Percentiles rank a stretch among this genome's conserved stretches.
These are phyloP conservation scores for Caenorhabditis remanei DNA, from an alignment of 1,140 invertebrate genomes.

Conservation along the genomic window DNA sequence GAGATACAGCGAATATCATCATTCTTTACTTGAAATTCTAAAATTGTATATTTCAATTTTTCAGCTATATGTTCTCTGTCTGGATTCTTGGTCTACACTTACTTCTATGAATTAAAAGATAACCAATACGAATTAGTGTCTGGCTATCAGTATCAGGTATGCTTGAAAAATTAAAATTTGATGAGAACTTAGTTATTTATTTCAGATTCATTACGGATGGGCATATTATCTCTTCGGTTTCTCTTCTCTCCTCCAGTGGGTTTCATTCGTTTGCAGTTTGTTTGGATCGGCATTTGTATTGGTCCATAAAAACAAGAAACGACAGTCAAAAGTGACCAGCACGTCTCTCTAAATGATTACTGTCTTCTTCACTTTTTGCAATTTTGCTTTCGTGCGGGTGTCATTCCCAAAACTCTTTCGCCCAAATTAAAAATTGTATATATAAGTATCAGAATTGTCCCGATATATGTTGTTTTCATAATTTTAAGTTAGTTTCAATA, in stretches of 20 bases:
- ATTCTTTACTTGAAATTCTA: too few relatives aligned
- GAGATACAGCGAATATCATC: neutral
- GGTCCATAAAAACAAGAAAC: conserved; percentile 32
- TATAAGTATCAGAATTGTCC: too few relatives aligned
- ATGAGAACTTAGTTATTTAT: neutral
- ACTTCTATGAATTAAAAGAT: conserved; percentile 56
- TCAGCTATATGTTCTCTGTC: conserved; percentile 58
- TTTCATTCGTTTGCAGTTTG: conserved; percentile 40
- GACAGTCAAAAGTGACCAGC: conserved; percentile 30
- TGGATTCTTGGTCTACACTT: conserved; percentile 59
- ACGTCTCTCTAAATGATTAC: neutral
- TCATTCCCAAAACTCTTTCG: conserved; percentile 19
- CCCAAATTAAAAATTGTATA: neutral
- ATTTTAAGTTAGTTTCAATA: neutral
- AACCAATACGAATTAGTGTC: conserved; percentile 51
- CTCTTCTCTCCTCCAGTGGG: conserved; percentile 48
- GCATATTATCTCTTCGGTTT: conserved; percentile 58
- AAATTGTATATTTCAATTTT: neutral
- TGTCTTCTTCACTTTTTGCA: conserved; percentile 1
- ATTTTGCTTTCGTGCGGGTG: neutral
- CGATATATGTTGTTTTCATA: neutral
- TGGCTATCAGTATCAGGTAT: conserved; percentile 33
- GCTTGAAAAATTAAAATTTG: neutral
- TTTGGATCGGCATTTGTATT: conserved; percentile 51
- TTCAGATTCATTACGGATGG: conserved; percentile 62